Base-by-base conservation (phyloP, 2,113 vertebrate species). In the Progne subis region DNA sequence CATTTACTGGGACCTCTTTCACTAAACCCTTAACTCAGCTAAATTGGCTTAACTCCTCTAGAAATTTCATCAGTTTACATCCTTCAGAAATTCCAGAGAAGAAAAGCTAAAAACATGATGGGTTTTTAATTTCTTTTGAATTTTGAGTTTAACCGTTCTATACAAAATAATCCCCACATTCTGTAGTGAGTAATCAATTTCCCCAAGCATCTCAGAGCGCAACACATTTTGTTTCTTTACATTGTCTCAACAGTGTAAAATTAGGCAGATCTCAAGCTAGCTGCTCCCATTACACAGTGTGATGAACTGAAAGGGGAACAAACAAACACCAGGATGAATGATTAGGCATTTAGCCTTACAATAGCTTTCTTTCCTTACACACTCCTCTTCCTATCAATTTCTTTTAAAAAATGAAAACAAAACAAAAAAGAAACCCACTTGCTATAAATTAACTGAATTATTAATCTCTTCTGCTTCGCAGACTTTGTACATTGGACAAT, bases 401-500 rank as follows among this genome's bases (percentile, higher is more conserved):
- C 18, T 92, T 96, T 74, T 31, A 18, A 86, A 90, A 91, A 72
- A 88, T 37, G 50, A 93, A 97, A 88, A 77, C 43, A 46, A 94
- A 56, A 56, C 49, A 79, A 71, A 68, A 44, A 56, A 41, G 4
- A 28, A 31, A 32, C 18, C 12, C 70, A 43, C 57, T 96, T 91
- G 93, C 86, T 64, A 92, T 92, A 83, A 96, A 97, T 96, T 96
- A 97, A 96, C 95, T 96, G 94, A 95, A 97, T 97, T 98, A 96
- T 96, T 95, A 96, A 97, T 96, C 94, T 95, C 50, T 64, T 88
- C 75, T 88, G 88, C 76, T 86, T 92, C 77, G 32, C 82, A 91
- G 91, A 75, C 86, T 96, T 94, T 88, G 44, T 77, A 64, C 19
- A 69, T 86, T 97, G 96, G 95, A 94, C 65, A 93, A 86, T 43